These are phyloP conservation scores for Drosophila neotestacea DNA, from an alignment of 2,888 invertebrate genomes.

Conservation along the genomic window DNA sequence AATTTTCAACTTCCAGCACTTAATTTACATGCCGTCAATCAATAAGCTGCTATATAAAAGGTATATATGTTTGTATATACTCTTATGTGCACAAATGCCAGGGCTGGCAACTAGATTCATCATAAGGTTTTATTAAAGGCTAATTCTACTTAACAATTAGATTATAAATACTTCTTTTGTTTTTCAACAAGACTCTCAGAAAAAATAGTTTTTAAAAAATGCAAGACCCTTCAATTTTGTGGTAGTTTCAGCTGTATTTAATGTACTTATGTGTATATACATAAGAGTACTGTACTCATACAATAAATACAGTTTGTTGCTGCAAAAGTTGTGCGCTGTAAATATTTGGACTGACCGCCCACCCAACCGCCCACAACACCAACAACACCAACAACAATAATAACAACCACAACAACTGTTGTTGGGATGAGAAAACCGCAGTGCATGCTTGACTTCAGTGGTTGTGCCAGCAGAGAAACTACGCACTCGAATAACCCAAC, in stretches of 20 bases:
- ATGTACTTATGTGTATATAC: constrained; percentile 22
- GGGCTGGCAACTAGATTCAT: background rate
- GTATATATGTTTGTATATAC: constrained; percentile 1
- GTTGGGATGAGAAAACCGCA: constrained; percentile 53
- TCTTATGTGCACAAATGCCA: background rate
- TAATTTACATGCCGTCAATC: constrained; percentile 43
- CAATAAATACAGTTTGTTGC: constrained; percentile 55
- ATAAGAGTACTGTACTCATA: constrained; percentile 22
- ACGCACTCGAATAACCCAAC: constrained; percentile 42
- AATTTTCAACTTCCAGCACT: constrained; percentile 49
- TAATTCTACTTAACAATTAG: background rate
- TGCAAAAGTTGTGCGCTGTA: constrained; percentile 65
- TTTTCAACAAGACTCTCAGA: background rate
- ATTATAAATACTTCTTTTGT: constrained; percentile 4
- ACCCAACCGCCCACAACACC: constrained; percentile 3
- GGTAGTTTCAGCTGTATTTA: constrained; percentile 23
- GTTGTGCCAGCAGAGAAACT: constrained; percentile 38
- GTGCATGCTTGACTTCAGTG: constrained; percentile 65
- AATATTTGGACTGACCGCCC: constrained; percentile 62
- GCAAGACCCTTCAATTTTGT: background rate
- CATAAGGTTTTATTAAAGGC: background rate
- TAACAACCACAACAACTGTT: constrained; percentile 15
- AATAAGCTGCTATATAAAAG: constrained; percentile 7
- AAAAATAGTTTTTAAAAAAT: constrained; percentile 7
- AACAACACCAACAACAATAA: constrained; percentile 6